Evolutionary conservation across 2,797 vertebrate genomes (phyloP).

Genomic region (Lateolabrax maculatus): DNA sequence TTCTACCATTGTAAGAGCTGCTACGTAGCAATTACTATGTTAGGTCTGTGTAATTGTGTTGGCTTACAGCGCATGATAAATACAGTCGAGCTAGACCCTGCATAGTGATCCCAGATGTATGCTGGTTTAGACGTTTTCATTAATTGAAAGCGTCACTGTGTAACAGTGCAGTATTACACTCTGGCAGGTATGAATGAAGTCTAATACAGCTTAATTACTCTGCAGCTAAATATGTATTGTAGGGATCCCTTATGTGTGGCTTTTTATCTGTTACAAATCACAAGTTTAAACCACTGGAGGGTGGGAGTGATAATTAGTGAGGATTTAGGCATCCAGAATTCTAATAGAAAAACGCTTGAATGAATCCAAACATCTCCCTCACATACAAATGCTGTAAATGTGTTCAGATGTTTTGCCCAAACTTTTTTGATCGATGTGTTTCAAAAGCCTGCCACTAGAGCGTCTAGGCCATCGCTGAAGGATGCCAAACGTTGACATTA

Average conservation of each 20-base stretch:
- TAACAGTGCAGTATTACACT: slow-evolving; percentile 81
- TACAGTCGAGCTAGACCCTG: slow-evolving; percentile 75
- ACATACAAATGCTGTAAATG: slow-evolving; percentile 56
- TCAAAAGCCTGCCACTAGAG: slow-evolving; percentile 71
- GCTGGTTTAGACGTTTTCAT: slow-evolving; percentile 81
- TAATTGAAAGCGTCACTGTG: slow-evolving; percentile 85
- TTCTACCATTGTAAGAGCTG: slow-evolving; percentile 75
- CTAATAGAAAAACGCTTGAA: slow-evolving; percentile 53
- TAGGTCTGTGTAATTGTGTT: slow-evolving; percentile 82
- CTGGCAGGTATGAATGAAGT: slow-evolving; percentile 86
- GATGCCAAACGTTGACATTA: slow-evolving; percentile 83
- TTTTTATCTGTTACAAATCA: slow-evolving; percentile 82
- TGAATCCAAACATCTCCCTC: slow-evolving; percentile 59
- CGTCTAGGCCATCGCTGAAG: slow-evolving; percentile 66
- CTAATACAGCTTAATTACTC: slow-evolving; percentile 85
- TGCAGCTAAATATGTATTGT: slow-evolving; percentile 79
- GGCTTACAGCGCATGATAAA: slow-evolving; percentile 83
- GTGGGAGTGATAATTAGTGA: slow-evolving; percentile 79
- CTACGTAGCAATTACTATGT: slow-evolving; percentile 79
- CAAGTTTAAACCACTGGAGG: slow-evolving; percentile 79
- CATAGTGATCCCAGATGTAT: slow-evolving; percentile 71
- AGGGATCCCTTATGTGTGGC: slow-evolving; percentile 66
- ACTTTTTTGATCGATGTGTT: slow-evolving; percentile 73
- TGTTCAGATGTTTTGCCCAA: slow-evolving; percentile 68
- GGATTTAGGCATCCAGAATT: slow-evolving; percentile 69